Conservation (phyloP, 2,113 vertebrate species). For the Tursiops truncatus region DNA sequence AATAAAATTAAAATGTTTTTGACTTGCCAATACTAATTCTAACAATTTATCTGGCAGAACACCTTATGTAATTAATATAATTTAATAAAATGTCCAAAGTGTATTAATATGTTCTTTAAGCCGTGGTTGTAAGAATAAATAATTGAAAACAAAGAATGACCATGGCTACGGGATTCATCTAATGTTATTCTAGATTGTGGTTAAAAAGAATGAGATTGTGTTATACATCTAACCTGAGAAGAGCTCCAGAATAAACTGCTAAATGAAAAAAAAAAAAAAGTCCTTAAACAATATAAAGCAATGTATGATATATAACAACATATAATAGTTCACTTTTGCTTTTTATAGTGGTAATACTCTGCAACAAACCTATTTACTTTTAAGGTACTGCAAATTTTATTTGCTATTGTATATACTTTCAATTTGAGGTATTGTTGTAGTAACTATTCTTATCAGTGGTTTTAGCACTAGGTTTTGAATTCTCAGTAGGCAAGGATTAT, state of each 20-base stretch:
- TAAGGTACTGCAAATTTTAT: not conserved
- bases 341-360: not conserved
- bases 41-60: not conserved
- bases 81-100: not conserved
- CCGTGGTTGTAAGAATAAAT: not conserved
- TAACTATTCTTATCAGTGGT: not conserved
- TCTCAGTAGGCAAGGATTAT: not conserved
- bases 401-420: not conserved
- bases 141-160: not conserved
- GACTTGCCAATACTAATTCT: not conserved
- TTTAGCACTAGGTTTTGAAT: not conserved
- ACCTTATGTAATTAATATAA: not conserved
- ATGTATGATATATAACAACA: not conserved
- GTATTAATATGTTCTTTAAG: not conserved
- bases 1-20: not conserved
- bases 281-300: not conserved
- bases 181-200: not conserved
- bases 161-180: not conserved
- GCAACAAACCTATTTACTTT: not conserved
- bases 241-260: not conserved
- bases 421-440: not conserved
- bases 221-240: fast-evolving
- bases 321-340: not conserved
- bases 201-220: not conserved
- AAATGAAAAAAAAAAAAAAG: not conserved